Evolutionary conservation across 2,113 vertebrate species (phyloP), one percentile per base, ranked within the genome.

Genomic region (Campylomormyrus tamandua): DNA sequence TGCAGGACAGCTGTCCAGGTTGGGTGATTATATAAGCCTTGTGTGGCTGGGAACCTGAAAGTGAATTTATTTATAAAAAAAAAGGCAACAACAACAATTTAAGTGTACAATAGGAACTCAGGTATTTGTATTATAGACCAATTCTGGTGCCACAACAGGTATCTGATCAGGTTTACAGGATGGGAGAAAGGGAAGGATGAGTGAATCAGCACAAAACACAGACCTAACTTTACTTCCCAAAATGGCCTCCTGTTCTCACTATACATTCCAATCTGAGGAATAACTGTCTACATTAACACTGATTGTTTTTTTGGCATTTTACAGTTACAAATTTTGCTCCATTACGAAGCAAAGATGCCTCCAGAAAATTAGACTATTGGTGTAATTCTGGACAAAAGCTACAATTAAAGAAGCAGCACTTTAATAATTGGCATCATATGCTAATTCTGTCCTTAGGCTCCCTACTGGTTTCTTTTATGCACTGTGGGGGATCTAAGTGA

Each of bases 1-100:
- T 94, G 91, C 97, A 97, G n/a, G 17, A 91, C 85, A 99, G 90
- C 1, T 50, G 91, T 70, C 98, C 98, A 3, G 94, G 93, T 7
- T 90, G 50, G 0, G 98, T 98, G 27, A 95, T 39, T 92, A 99
- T 94, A 91, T 96, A 94, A 0, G 91, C 92, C 13, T 0, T 17
- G 10, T 80, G 17, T 80, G 1, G 24, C 86, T 91, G 91, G 13
- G 70, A 90, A 90, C 90, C 95, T 91, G 85, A 77, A 92, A 95
- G 89, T 66, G 0, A 92, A 49, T 92, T 94, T 92, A 53, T 27
- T 66, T 49, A 80, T 49, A 48, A 48, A 48, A 48, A 0, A 8
- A 7, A 48, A 42, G 35, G 35, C 11, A 49, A 49, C 48, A 62
- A 62, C 5, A n/a, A n/a, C 58, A 66, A 7, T 4, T 45, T 6